A percentile compares a stretch with the other conserved stretches of the same genome.
These are phyloP conservation scores for Deroplatys truncata DNA, from an alignment of 2,888 invertebrate genomes.

Conservation along the genomic window DNA sequence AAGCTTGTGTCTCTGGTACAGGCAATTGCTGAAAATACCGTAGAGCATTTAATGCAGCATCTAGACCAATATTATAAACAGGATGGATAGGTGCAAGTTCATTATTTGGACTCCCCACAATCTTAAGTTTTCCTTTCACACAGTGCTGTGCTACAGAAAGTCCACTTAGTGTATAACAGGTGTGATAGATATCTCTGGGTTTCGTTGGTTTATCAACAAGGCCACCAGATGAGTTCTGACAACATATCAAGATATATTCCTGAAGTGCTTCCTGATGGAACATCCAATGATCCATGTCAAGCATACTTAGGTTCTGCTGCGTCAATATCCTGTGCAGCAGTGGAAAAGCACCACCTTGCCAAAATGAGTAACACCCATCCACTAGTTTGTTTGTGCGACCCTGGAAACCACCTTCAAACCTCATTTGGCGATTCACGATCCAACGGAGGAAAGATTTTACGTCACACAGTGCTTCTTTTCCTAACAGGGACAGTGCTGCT, in stretches of 20 bases:
- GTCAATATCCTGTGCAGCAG: constrained; percentile 72
- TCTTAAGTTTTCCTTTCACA: constrained; percentile 37
- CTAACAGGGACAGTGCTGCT: constrained; percentile 80
- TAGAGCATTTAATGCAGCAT: constrained; percentile 52
- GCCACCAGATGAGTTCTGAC: constrained; percentile 84
- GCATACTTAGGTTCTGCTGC: constrained; percentile 42
- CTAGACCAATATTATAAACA: constrained; percentile 74
- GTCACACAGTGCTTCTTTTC: constrained; percentile 70
- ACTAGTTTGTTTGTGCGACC: constrained; percentile 97
- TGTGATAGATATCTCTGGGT: constrained; percentile 89
- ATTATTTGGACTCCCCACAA: constrained; percentile 64
- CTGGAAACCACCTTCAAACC: constrained; percentile 93
- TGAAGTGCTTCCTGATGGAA: constrained; percentile 87
- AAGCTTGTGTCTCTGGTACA: background rate
- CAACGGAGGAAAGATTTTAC: constrained; percentile 75
- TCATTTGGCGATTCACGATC: constrained; percentile 89
- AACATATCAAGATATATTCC: constrained; percentile 90
- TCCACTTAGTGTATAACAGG: constrained; percentile 94
- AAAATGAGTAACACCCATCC: constrained; percentile 98
- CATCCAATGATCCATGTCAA: constrained; percentile 58
- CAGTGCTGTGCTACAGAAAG: constrained; percentile 85
- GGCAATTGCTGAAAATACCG: constrained; percentile 45
- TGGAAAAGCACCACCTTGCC: constrained; percentile 94
- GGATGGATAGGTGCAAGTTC: constrained; percentile 68
- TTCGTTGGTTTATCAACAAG: constrained; percentile 95